Percentiles rank a stretch among this genome's conserved stretches.
Evolutionary conservation across 2,113 vertebrate species (phyloP).

Genomic region (Vireo altiloquus): DNA sequence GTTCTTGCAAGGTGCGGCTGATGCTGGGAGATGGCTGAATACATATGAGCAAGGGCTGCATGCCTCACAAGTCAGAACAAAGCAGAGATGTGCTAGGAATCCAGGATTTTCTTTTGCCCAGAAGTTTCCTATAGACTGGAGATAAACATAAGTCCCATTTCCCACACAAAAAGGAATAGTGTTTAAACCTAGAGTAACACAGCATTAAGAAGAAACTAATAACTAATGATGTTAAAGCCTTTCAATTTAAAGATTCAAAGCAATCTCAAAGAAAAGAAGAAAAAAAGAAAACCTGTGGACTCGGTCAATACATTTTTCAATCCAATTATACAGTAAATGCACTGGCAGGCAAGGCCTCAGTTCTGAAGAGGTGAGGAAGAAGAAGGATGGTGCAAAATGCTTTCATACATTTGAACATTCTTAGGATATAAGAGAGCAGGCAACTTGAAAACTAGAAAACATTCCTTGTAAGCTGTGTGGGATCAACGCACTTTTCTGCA

Average conservation of each 20-base stretch:
- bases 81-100: slow-evolving; percentile 3
- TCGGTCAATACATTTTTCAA: slow-evolving; percentile 5
- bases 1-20: slow-evolving; percentile 15
- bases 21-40: slow-evolving; percentile 14
- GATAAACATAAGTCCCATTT: neutral
- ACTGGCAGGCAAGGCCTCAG: slow-evolving; percentile 31
- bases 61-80: slow-evolving; percentile 51
- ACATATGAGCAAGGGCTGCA: slow-evolving; percentile 1
- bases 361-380: slow-evolving; percentile 53
- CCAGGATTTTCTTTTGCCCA: slow-evolving; percentile 16
- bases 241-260: slow-evolving; percentile 9
- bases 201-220: neutral
- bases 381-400: slow-evolving; percentile 58
- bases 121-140: neutral
- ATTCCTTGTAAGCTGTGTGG: slow-evolving; percentile 43
- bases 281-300: slow-evolving; percentile 3
- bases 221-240: neutral
- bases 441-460: slow-evolving; percentile 32
- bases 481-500: slow-evolving; percentile 25
- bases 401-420: slow-evolving; percentile 66
- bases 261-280: neutral
- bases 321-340: slow-evolving; percentile 48
- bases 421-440: slow-evolving; percentile 57
- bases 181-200: neutral
- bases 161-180: neutral